Percentiles rank a stretch among this genome's conserved stretches.
Evolutionary conservation across 35 echinoderm and acorn worm species (phyloP).

Genomic region (Ptychodera flava): DNA sequence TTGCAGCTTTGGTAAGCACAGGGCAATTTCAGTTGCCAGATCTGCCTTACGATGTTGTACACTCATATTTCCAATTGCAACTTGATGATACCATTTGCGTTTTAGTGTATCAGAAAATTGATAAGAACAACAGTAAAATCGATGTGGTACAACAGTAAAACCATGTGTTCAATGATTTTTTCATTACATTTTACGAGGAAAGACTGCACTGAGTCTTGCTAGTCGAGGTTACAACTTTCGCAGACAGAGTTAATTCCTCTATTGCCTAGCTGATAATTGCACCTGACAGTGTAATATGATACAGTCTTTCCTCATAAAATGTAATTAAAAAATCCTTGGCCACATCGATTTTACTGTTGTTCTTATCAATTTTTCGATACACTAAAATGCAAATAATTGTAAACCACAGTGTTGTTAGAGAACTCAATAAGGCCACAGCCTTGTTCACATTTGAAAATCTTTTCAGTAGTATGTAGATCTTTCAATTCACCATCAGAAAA

Average conservation of each 20-base stretch:
- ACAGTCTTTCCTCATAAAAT: too few species aligned
- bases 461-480: background rate
- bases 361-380: too few species aligned
- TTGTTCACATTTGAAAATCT: background rate
- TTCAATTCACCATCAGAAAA: too few species aligned
- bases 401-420: background rate
- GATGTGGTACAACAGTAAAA: background rate
- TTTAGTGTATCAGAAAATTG: background rate
- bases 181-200: constrained; percentile 2
- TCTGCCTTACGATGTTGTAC: background rate
- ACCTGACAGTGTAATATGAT: too few species aligned
- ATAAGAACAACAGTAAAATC: too few species aligned
- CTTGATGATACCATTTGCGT: background rate
- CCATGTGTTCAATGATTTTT: background rate
- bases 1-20: constrained; percentile 69
- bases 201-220: background rate
- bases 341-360: too few species aligned
- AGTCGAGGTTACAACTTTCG: background rate
- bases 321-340: too few species aligned
- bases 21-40: background rate
- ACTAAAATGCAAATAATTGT: too few species aligned
- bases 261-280: too few species aligned
- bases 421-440: background rate
- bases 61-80: background rate
- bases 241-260: too few species aligned